Percentiles rank a stretch among this genome's conserved stretches.
phyloP scores from a whole-genome alignment of 1,140 invertebrate genomes.

The Drosophila virilis region DNA sequence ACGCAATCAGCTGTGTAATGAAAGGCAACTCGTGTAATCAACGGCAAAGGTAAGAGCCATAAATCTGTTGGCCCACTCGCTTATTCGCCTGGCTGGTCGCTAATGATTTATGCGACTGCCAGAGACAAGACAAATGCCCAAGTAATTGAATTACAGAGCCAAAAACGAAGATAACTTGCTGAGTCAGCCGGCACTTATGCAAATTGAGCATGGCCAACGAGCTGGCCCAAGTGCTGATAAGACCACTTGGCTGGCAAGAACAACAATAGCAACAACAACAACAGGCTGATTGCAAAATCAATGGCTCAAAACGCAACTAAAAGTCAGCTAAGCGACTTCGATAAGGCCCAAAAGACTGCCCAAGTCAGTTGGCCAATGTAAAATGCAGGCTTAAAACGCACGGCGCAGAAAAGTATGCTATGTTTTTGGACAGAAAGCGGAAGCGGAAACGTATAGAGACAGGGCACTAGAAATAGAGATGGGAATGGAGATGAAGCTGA shows the following conservation, averaged over 20 bases:
- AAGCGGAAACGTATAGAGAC: conserved; percentile 50
- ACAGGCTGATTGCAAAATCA: conserved; percentile 74
- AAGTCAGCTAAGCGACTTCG: conserved; percentile 51
- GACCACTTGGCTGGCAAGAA: conserved; percentile 35
- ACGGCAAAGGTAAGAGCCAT: conserved; percentile 50
- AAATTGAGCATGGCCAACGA: conserved; percentile 59
- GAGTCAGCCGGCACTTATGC: conserved; percentile 75
- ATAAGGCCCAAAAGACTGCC: conserved; percentile 36
- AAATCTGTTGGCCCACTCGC: conserved; percentile 55
- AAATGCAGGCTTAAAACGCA: conserved; percentile 52
- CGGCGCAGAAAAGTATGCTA: conserved; percentile 54
- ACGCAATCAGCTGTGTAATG: conserved; percentile 75
- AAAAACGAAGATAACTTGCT: conserved; percentile 69
- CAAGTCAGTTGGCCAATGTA: conserved; percentile 26
- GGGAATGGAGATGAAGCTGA: background rate
- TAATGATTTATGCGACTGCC: conserved; percentile 72
- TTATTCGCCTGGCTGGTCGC: conserved; percentile 30
- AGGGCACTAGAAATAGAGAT: conserved; percentile 4
- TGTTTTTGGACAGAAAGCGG: conserved; percentile 1
- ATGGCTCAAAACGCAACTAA: conserved; percentile 51
- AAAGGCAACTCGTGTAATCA: conserved; percentile 64
- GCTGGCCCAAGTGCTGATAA: conserved; percentile 51
- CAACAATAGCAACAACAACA: conserved; percentile 18
- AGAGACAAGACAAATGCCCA: conserved; percentile 71
- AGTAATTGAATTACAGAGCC: conserved; percentile 78